These are phyloP conservation scores for Willowsia nigromaculata DNA, from an alignment of 2,888 invertebrate genomes.

Conservation along the genomic window DNA sequence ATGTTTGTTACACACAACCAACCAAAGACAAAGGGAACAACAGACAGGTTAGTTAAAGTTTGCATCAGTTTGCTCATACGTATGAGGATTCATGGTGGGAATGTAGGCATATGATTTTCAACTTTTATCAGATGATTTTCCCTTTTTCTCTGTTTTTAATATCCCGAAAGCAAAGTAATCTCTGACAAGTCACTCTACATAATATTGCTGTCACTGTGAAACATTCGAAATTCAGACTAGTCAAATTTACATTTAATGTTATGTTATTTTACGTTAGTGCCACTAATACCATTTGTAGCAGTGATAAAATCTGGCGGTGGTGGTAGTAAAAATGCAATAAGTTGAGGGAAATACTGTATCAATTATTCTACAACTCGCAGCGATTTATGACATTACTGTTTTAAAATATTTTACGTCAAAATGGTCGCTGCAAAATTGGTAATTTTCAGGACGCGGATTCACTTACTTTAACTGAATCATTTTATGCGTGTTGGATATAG, in stretches of 20 bases:
- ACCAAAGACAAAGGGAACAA: conserved; percentile 12
- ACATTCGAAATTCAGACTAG: neutral
- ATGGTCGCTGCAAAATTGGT: neutral
- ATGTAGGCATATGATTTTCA: neutral
- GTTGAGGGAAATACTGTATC: neutral
- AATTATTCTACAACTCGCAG: neutral
- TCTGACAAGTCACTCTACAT: neutral
- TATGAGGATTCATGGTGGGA: neutral
- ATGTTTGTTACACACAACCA: neutral
- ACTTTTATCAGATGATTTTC: neutral
- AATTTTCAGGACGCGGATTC: neutral
- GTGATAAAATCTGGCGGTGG: neutral
- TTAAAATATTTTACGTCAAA: neutral
- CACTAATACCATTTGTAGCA: neutral
- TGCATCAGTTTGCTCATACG: too few species aligned
- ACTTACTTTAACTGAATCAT: neutral
- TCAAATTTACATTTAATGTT: neutral
- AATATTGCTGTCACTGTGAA: neutral
- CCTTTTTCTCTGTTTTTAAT: neutral
- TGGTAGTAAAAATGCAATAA: neutral
- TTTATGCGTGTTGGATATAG: neutral
- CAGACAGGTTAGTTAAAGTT: neutral
- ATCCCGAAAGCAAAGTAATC: neutral
- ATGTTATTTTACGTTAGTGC: neutral
- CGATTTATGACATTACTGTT: neutral